Evolutionary conservation across 2,797 vertebrate genomes (phyloP).

Genomic region (Centroberyx gerrardi): DNA sequence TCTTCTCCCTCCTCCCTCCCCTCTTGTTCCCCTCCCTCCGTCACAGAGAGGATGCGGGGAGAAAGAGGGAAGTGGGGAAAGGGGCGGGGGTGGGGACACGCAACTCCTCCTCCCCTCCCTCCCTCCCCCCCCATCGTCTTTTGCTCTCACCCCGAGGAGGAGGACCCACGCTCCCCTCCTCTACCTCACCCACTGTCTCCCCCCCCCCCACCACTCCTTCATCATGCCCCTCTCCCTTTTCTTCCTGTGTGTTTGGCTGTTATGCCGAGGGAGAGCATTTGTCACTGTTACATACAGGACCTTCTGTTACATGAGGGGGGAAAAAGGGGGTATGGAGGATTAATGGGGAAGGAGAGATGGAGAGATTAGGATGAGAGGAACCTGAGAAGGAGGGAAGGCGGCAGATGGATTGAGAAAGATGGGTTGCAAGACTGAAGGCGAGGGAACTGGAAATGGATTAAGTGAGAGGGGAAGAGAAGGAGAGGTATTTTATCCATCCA

Average conservation of each 20-base stretch:
- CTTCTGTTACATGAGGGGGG: slow-evolving; percentile 66
- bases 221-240: slow-evolving; percentile 24
- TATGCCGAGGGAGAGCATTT: slow-evolving; percentile 63
- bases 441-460: slow-evolving; percentile 3
- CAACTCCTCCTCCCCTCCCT: no score
- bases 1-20: slow-evolving; percentile 45
- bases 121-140: slow-evolving; percentile 30
- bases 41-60: slow-evolving; percentile 38
- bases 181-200: slow-evolving; percentile 5
- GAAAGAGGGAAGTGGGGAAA: slow-evolving; percentile 47
- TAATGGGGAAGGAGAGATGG: slow-evolving; percentile 16
- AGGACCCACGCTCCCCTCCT: slow-evolving; percentile 49
- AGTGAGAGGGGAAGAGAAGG: slow-evolving; percentile 14
- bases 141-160: slow-evolving; percentile 56
- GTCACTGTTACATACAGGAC: slow-evolving; percentile 73
- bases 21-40: slow-evolving; percentile 51
- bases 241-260: slow-evolving; percentile 53
- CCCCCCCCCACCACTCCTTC: neutral
- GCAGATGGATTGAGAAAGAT: slow-evolving; percentile 40
- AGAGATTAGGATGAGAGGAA: slow-evolving; percentile 34
- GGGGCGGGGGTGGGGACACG: slow-evolving; percentile 49
- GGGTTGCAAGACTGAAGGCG: slow-evolving; percentile 36
- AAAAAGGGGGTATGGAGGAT: slow-evolving; percentile 33
- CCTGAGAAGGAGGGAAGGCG: neutral
- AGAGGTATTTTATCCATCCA: slow-evolving; percentile 71